A percentile compares a stretch with the other conserved stretches of the same genome.
These are phyloP conservation scores for Vanessa tameamea DNA, from an alignment of 1,140 invertebrate species.

Conservation along the genomic window DNA sequence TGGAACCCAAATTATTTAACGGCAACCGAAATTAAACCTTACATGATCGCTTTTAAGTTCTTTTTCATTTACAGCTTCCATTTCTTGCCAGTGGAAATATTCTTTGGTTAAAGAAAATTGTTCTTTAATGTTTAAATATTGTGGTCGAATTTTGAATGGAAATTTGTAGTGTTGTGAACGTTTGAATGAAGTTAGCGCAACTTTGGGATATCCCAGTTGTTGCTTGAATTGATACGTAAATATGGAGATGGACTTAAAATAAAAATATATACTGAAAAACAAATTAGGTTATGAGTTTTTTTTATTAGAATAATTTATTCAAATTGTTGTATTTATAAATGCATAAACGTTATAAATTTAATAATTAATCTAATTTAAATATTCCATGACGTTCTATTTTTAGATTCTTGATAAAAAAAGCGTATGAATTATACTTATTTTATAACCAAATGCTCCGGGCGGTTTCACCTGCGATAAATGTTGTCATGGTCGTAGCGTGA, in stretches of 20 bases:
- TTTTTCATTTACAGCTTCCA: constrained; percentile 13
- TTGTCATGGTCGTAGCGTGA: too few relatives aligned
- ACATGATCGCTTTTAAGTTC: background rate
- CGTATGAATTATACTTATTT: too few relatives aligned
- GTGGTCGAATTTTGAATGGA: constrained; percentile 44
- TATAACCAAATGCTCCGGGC: too few relatives aligned
- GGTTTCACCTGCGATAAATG: too few relatives aligned
- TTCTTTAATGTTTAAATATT: constrained; percentile 20
- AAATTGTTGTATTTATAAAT: background rate
- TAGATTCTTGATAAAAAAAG: too few relatives aligned
- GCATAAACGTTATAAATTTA: too few relatives aligned
- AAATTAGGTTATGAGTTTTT: too few relatives aligned
- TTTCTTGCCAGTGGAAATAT: constrained; percentile 1
- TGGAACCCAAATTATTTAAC: background rate
- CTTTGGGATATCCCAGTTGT: constrained; percentile 71
- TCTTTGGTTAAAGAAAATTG: constrained; percentile 30
- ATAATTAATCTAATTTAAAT: too few relatives aligned
- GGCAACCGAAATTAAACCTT: constrained; percentile 35
- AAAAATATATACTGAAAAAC: background rate
- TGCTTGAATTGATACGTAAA: constrained; percentile 39
- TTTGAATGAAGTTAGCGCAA: constrained; percentile 73
- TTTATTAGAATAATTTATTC: background rate
- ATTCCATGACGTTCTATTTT: too few relatives aligned
- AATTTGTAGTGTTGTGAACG: constrained; percentile 25
- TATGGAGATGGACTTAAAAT: constrained; percentile 48